These are phyloP conservation scores for Lepas anatifera DNA, from an alignment of 2,888 invertebrate genomes.

Conservation along the genomic window DNA sequence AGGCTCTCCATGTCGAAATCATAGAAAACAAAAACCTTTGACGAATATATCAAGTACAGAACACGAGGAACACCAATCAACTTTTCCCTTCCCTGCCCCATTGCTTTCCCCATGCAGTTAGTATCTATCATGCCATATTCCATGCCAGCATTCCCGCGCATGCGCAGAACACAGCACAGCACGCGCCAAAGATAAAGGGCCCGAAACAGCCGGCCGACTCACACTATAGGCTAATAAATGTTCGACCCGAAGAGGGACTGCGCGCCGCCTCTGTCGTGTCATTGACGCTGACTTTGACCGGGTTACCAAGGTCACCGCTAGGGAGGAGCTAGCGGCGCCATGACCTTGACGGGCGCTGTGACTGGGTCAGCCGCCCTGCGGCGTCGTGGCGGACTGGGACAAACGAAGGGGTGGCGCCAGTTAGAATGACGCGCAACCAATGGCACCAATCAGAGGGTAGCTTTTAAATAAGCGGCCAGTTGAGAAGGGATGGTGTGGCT, in stretches of 20 bases:
- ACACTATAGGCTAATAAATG: conserved; percentile 13
- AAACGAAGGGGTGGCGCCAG: conserved; percentile 2
- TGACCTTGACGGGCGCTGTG: too few species aligned
- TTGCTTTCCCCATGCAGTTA: neutral
- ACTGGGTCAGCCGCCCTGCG: neutral
- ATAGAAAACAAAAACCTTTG: too few species aligned
- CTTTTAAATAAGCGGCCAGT: neutral
- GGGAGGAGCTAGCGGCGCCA: neutral
- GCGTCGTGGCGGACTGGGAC: neutral
- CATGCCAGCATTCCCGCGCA: conserved; percentile 8
- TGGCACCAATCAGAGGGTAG: neutral
- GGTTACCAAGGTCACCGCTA: neutral
- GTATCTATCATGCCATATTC: neutral
- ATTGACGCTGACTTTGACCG: too few species aligned
- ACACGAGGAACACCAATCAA: neutral
- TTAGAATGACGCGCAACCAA: neutral
- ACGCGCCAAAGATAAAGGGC: conserved; percentile 8
- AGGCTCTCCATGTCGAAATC: too few species aligned
- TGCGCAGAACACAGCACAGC: conserved; percentile 2
- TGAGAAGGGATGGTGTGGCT: neutral
- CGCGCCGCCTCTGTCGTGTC: neutral
- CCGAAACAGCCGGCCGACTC: neutral
- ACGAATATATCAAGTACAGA: neutral
- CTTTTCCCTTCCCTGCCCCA: neutral
- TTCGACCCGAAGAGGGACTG: neutral